Evolutionary conservation across 1,140 invertebrate species (phyloP), one percentile per base, ranked within the genome.

Genomic region (Drosophila parvula): DNA sequence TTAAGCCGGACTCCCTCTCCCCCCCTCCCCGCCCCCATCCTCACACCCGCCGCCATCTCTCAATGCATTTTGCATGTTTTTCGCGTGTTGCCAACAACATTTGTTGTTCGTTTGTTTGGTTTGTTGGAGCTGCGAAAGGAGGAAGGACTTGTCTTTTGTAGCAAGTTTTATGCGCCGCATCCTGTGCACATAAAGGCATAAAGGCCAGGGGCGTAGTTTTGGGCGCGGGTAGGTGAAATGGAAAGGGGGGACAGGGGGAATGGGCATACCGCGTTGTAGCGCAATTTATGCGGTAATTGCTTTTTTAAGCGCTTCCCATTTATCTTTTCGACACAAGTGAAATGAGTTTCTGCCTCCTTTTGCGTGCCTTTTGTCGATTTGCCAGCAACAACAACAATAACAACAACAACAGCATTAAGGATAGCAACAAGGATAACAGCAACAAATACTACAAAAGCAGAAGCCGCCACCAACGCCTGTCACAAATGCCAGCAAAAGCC

Each of bases 221-320:
- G 22, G 32, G 43, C 22, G 59, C 22, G 51, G 27, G 56, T 11
- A 34, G 27, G 41, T 48, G 58, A n/a, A 36, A 14, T 9, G 27
- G 56, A 22, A 45, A 41, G 41, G 60, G 34, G 34, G n/a, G 28
- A n/a, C 6, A 3, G 5, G 1, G 41, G 57, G 40, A 22, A 30
- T 48, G 28, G 58, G 45, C 63, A 47, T 57, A 70, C 63, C 63
- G 67, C 63, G 63, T 57, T 68, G 81, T 76, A 88, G 82, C 71
- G 81, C 85, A 89, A 89, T 89, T 89, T 89, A 89, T 89, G 85
- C 81, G 85, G 85, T 90, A 90, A 90, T 90, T 90, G 85, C 86
- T 90, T 90, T 90, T 90, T 90, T 90, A 90, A 90, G 86, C 85
- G 86, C 81, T 90, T 86, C 78, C 76, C 85, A 90, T 90, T 90